Evolutionary conservation across 2,113 vertebrate species (phyloP).

Genomic region (Eolophus roseicapilla): DNA sequence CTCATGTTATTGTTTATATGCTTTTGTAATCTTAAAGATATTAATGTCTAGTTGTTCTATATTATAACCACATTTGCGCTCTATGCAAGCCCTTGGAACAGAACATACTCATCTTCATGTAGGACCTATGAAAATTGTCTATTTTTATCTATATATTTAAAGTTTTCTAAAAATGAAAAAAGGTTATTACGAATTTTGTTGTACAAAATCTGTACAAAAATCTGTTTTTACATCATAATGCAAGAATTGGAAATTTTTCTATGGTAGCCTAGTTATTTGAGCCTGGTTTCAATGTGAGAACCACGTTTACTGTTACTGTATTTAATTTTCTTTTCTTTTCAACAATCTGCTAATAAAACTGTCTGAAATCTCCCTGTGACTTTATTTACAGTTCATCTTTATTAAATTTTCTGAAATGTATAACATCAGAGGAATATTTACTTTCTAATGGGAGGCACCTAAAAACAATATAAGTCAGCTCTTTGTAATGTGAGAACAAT

Average conservation of each 20-base stretch:
- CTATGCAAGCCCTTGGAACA: slow-evolving; percentile 87
- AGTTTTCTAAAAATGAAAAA: slow-evolving; percentile 89
- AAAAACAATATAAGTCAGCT: slow-evolving; percentile 85
- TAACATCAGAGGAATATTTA: slow-evolving; percentile 80
- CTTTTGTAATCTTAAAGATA: slow-evolving; percentile 80
- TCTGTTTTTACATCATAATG: slow-evolving; percentile 87
- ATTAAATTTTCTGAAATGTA: slow-evolving; percentile 79
- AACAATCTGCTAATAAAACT: slow-evolving; percentile 90
- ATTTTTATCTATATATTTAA: slow-evolving; percentile 92
- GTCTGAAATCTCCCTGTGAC: slow-evolving; percentile 81
- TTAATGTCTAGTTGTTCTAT: slow-evolving; percentile 83
- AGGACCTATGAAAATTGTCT: slow-evolving; percentile 89
- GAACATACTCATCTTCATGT: slow-evolving; percentile 86
- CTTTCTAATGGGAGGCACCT: slow-evolving; percentile 82
- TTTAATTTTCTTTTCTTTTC: slow-evolving; percentile 88
- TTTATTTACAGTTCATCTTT: slow-evolving; percentile 81
- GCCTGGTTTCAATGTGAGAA: slow-evolving; percentile 86
- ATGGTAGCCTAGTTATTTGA: slow-evolving; percentile 85
- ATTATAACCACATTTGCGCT: slow-evolving; percentile 84
- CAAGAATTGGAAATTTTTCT: slow-evolving; percentile 87
- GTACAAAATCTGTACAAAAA: slow-evolving; percentile 89
- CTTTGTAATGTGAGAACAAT: slow-evolving; percentile 80
- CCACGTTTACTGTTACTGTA: slow-evolving; percentile 84
- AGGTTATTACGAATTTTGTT: slow-evolving; percentile 89
- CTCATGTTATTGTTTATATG: slow-evolving; percentile 79